Evolutionary conservation across 2,888 invertebrate species (phyloP), one percentile per base, ranked within the genome.

Genomic region (Girardia tigrina): DNA sequence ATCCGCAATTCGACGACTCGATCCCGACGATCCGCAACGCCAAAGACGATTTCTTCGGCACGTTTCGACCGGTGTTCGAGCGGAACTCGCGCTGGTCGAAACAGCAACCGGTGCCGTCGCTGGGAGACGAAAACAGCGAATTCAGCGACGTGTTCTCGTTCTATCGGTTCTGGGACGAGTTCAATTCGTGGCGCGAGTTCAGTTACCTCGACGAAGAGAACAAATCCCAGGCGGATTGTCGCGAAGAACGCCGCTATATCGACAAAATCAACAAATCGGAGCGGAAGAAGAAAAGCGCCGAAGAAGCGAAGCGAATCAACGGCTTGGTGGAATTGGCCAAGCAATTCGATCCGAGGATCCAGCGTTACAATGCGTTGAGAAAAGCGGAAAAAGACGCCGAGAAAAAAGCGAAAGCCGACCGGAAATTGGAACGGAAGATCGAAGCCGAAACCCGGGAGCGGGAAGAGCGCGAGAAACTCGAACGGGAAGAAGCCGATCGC

Each of bases 201-300:
- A 97, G 97, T 0, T 99, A 98, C 83, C 86, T 94, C 79, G 98
- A 99, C 83, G 95, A 97, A 85, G 97, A 98, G 83, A 97, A 97
- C 82, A 97, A 97, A 83, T 94, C 97, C 82, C 92, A 91, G 81
- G 28, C 28, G 8, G 71, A 29, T 77, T 83, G 83, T 84, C 89
- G 97, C 0, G 95, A 95, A 80, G 95, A 95, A 85, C 87, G 98
- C 71, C 88, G 93, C 78, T 97, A 94, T 91, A 97, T 99, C 82
- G 98, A 99, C 82, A 97, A 94, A 85, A 91, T 94, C 84, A 99
- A 99, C 84, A 94, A 93, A 87, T 90, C 88, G 0, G 92, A 91
- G 6, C 87, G 98, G 71, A 90, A 91, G 36, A 91, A 94, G 82
- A 88, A 91, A 81, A 94, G 95, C 86, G 97, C 97, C 84, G 95